phyloP scores from a whole-genome alignment of 2,113 vertebrate species.

The Chaenocephalus aceratus region DNA sequence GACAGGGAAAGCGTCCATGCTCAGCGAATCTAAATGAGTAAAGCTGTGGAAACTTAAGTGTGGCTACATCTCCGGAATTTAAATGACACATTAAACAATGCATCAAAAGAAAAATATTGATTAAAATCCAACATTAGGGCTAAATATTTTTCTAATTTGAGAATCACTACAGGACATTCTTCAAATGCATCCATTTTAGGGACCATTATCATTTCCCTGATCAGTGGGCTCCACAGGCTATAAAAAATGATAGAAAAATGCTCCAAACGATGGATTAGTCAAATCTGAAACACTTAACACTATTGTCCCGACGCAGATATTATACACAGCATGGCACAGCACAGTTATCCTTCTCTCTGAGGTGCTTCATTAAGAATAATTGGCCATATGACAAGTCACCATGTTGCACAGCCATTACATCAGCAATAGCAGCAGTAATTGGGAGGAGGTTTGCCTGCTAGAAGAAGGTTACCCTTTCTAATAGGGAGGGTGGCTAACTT shows the following conservation, averaged over 20 bases:
- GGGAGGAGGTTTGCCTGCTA: conserved; percentile 60
- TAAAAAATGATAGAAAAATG: conserved; percentile 34
- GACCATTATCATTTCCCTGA: conserved; percentile 25
- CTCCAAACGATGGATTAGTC: conserved; percentile 39
- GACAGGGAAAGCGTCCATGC: conserved; percentile 46
- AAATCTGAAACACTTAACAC: conserved; percentile 50
- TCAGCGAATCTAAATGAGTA: conserved; percentile 40
- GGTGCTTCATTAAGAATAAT: conserved; percentile 78
- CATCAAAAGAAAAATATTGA: background rate
- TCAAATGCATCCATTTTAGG: conserved; percentile 4
- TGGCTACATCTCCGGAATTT: background rate
- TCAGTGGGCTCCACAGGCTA: conserved; percentile 28
- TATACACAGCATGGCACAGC: conserved; percentile 57
- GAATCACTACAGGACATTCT: background rate
- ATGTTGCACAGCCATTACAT: conserved; percentile 80
- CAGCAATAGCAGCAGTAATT: conserved; percentile 76
- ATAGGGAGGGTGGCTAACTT: conserved; percentile 71
- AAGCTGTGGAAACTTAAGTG: background rate
- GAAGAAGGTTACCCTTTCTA: conserved; percentile 73
- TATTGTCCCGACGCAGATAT: conserved; percentile 56
- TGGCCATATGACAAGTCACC: conserved; percentile 79
- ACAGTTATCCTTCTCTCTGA: conserved; percentile 59
- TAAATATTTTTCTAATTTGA: background rate
- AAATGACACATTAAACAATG: conserved; percentile 1
- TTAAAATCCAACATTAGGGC: background rate